phyloP scores from a whole-genome alignment of 2,888 invertebrate species.

The Hypselothyrea guttata region DNA sequence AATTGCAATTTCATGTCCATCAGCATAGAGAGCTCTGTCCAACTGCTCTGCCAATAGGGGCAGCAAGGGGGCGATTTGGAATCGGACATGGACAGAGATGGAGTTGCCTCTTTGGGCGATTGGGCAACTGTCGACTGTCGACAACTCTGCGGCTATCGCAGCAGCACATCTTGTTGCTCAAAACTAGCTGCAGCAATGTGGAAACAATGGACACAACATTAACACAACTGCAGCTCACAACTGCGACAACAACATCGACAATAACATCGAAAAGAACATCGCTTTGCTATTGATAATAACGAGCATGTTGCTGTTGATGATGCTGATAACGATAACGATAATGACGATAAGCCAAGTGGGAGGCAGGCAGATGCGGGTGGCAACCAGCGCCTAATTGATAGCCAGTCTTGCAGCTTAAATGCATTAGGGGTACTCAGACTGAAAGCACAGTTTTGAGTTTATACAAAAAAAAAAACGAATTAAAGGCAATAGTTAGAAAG shows the following conservation, averaged over 20 bases:
- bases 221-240: constrained; percentile 44
- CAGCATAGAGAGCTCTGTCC: constrained; percentile 33
- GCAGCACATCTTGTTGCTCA: constrained; percentile 41
- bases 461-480: no score
- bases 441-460: no score
- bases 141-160: constrained; percentile 49
- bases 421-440: constrained; percentile 33
- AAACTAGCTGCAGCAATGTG: constrained; percentile 37
- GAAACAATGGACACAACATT: constrained; percentile 54
- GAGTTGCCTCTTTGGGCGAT: no score
- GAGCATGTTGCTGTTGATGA: no score
- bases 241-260: constrained; percentile 4
- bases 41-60: neutral
- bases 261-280: constrained; percentile 33
- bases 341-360: constrained; percentile 50
- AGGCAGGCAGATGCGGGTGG: constrained; percentile 53
- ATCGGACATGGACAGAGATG: neutral
- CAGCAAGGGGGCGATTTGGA: neutral
- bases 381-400: constrained; percentile 59
- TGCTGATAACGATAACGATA: no score
- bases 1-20: constrained; percentile 77
- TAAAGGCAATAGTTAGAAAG: no score
- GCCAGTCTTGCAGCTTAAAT: constrained; percentile 15
- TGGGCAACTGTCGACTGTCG: constrained; percentile 25
- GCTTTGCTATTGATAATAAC: constrained; percentile 29